Evolutionary conservation across 2,113 vertebrate genomes (phyloP).

Genomic region (Triplophysa tibetana): DNA sequence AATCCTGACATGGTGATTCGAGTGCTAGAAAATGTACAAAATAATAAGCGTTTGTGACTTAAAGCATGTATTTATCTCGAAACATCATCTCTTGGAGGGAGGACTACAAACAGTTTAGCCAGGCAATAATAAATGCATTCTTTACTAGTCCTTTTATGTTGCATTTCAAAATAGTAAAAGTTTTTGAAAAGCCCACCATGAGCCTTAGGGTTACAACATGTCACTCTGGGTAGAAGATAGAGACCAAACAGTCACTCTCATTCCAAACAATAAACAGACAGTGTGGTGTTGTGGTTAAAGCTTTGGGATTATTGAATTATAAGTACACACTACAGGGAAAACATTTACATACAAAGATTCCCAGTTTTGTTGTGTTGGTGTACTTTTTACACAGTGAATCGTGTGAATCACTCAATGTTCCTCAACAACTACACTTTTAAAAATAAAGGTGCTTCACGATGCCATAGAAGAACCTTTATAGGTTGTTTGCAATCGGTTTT

Average conservation of each 20-base stretch:
- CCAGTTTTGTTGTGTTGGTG: too few species aligned
- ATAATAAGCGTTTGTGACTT: constrained; percentile 32
- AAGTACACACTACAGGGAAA: too few species aligned
- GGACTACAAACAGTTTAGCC: constrained; percentile 39
- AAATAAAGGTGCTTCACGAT: too few species aligned
- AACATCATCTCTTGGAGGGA: constrained; percentile 18
- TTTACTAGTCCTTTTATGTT: constrained; percentile 38
- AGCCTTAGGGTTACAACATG: background rate
- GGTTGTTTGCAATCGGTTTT: too few species aligned
- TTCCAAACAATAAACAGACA: background rate
- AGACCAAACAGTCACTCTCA: constrained; percentile 12
- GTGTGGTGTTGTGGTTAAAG: constrained; percentile 23
- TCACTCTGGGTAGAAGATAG: constrained; percentile 24
- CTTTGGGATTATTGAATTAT: background rate
- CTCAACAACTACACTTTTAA: too few species aligned
- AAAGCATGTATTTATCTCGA: constrained; percentile 43
- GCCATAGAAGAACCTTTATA: too few species aligned
- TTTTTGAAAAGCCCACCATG: constrained; percentile 11
- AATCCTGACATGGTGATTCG: constrained; percentile 35
- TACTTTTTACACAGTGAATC: too few species aligned
- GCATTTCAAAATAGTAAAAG: constrained; percentile 27
- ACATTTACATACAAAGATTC: too few species aligned
- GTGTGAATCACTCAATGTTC: too few species aligned
- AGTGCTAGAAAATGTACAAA: constrained; percentile 32
- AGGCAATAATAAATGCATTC: constrained; percentile 46